Conservation (phyloP, 35 echinoderm and acorn worm genomes). For the Apostichopus japonicus region DNA sequence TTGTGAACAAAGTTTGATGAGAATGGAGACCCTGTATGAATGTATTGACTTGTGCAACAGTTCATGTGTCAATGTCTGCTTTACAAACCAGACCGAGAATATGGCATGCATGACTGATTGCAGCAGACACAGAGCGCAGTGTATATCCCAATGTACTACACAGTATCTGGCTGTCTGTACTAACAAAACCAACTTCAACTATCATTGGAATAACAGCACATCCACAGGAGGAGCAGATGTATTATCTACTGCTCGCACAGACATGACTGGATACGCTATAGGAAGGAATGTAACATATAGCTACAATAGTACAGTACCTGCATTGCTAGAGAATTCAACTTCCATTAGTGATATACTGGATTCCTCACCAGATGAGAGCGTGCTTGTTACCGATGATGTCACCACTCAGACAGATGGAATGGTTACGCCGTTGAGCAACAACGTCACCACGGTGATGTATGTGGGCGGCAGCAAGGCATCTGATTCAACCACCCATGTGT, state of each 20-base stretch:
- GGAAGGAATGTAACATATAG: background rate
- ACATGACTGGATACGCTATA: too few relatives aligned
- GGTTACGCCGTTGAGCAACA: background rate
- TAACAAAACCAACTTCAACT: background rate
- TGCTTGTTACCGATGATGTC: too few relatives aligned
- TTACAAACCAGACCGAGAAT: constrained; percentile 13
- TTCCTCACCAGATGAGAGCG: background rate
- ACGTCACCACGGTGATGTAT: background rate
- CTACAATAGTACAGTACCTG: background rate
- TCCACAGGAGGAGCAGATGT: background rate
- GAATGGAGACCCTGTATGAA: background rate
- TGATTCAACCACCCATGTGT: background rate
- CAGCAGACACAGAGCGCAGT: background rate
- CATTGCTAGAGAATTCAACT: background rate
- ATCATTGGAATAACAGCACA: background rate
- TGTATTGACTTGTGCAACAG: background rate
- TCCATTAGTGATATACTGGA: background rate
- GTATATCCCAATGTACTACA: background rate
- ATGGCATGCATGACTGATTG: background rate
- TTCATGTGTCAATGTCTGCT: background rate
- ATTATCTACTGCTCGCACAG: background rate
- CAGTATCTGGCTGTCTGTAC: background rate
- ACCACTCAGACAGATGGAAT: too few relatives aligned
- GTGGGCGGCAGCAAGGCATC: background rate
- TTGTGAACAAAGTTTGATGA: background rate